Base-by-base conservation (phyloP, 1,140 invertebrate genomes). In the Dinoponera quadriceps region DNA sequence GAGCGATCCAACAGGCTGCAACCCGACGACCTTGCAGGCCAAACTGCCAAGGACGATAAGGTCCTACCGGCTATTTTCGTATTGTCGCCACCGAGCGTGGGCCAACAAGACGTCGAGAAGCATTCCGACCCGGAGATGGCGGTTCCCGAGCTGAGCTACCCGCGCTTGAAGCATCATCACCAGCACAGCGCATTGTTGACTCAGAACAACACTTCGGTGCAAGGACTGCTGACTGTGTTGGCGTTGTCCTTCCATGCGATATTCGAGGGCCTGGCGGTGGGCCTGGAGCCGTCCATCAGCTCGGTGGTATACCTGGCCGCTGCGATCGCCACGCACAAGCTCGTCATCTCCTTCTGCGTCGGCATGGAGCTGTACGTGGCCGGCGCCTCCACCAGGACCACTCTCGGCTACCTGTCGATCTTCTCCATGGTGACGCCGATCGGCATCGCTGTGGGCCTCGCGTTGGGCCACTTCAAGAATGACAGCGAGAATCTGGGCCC, bases 261-360 rank as follows among this genome's bases (percentile, higher is more conserved):
- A 14, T 97, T 98, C 92, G 97, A 98, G 93, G 97, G 97, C 0
- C 93, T 98, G 66, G 97, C 97, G 0, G 96, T 98, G 11, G 97
- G 97, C 1, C 92, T 98, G 4, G 97, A 97, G 89, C 94, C 93
- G 1, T 95, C 95, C n/a, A 90, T 95, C 2, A 88, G 94, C 4
- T 96, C 96, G 59, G 95, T 97, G 1, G 95, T 96, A 89, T 96
- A 96, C 55, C 92, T 97, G 49, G 96, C 97, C 54, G 94, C 95
- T 0, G 97, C 97, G 0, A 96, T 97, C 27, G 96, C 96, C 4
- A 96, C 97, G 1, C 97, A 97, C 91, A 97, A 97, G 85, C 94
- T 96, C 27, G 96, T 97, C 1, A 96, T 97, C 72, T 95, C 96
- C 0, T 96, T 96, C 86, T 96, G 95, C 89, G 95, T 96, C 13